Base-by-base conservation (phyloP, 2,888 invertebrate genomes). In the Phania funesta region DNA sequence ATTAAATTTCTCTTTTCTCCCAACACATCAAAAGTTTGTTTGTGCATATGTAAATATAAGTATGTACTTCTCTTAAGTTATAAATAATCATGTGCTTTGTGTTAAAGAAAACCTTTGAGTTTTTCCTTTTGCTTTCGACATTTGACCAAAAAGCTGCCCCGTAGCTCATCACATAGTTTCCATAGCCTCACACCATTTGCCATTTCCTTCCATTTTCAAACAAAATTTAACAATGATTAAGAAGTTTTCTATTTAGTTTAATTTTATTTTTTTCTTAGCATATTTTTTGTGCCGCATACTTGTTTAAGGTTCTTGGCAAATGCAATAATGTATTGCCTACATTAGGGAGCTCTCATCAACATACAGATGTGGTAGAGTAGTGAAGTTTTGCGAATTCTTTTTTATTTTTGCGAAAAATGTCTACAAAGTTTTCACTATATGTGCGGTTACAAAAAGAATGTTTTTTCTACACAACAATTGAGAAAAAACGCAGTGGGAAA, bases 341-440 rank as follows among this genome's bases (percentile, higher is more conserved):
- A 64, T 71, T 65, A 78, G 71, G 71, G 78, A 71, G 71, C 29
- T 78, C 64, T 71, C 65, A 52, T 60, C 32, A 68, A 26, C 35
- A 3, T 11, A 16, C 22, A 60, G 52, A 67, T 65, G 48, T 13
- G 35, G 16, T 52, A 52, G 58, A 64, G 38, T 58, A 67, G 58
- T 50, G 24, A 64, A 64, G 44, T 46, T 52, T 29, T 52, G 8
- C 62, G n/a, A 11, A 9, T 44, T 26, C 41, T 41, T 2, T 32
- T 11, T 50, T n/a, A 32, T 5, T 29, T 56, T 58, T 38, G 50
- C 18, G 16, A 75, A 48, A 77, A 65, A 58, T 74, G 79, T 80
- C 79, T 80, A 74, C 74, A 80, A 80, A 80, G 79, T 80, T 80
- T 80, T 68, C n/a, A 68, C 50, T 74, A 44, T 60, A 32, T 78